Conservation (phyloP, 2,797 vertebrate species). For the Oreonectes daqikongensis region DNA sequence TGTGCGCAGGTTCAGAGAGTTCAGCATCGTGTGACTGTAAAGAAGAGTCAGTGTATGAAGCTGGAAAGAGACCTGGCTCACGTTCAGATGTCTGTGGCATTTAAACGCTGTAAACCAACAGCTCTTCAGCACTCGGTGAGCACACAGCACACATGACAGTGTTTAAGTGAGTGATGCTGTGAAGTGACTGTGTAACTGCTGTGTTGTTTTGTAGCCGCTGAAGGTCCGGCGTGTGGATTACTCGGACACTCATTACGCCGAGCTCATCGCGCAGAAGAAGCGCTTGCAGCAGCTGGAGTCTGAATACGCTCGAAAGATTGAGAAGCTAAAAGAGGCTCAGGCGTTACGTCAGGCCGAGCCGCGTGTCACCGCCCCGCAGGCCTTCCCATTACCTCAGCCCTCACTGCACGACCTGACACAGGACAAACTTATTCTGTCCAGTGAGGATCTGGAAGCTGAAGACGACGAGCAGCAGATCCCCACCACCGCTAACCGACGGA, state of each 20-base stretch:
- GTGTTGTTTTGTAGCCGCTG: conserved; percentile 68
- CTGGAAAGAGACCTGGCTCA: conserved; percentile 86
- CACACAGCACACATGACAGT: background rate
- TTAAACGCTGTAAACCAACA: conserved; percentile 79
- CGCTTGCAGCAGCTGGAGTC: conserved; percentile 91
- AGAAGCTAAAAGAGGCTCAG: conserved; percentile 91
- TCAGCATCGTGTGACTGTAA: conserved; percentile 86
- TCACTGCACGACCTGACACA: conserved; percentile 95
- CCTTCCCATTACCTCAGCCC: conserved; percentile 86
- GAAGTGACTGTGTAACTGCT: background rate
- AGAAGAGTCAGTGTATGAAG: conserved; percentile 80
- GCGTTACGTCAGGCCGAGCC: conserved; percentile 72
- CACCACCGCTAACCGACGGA: conserved; percentile 67
- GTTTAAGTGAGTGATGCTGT: background rate
- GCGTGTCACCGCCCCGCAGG: conserved; percentile 50
- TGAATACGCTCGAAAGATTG: conserved; percentile 95
- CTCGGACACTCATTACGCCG: conserved; percentile 85
- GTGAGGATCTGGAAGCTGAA: conserved; percentile 84
- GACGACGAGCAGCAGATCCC: conserved; percentile 72
- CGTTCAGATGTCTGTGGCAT: conserved; percentile 81
- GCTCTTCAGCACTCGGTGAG: conserved; percentile 72
- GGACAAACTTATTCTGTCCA: conserved; percentile 90
- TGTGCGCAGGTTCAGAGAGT: conserved; percentile 85
- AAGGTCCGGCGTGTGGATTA: conserved; percentile 83
- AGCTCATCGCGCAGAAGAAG: conserved; percentile 91